Evolutionary conservation across 1,140 invertebrate genomes (phyloP).

Genomic region (Drosophila bocki): DNA sequence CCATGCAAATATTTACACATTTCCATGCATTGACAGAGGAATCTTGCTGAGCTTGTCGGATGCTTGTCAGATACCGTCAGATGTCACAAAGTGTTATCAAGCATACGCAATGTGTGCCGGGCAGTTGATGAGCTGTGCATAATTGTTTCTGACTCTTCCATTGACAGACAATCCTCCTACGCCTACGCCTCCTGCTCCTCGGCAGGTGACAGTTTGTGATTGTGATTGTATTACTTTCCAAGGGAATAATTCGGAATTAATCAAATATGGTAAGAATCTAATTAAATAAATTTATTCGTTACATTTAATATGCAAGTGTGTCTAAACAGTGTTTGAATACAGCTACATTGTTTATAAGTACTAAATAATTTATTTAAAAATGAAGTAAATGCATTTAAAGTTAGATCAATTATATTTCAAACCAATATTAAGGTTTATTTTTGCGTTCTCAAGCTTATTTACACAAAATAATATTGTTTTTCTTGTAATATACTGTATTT

Average conservation of each 20-base stretch:
- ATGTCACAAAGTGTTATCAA: slow-evolving; percentile 40
- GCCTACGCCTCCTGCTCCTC: not conserved
- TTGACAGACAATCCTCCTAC: not conserved
- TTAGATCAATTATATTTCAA: not conserved
- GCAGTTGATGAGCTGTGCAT: slow-evolving; percentile 49
- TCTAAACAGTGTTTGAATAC: no score
- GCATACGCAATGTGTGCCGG: slow-evolving; percentile 41
- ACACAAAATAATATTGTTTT: no score
- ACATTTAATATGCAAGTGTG: not conserved
- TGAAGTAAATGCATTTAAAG: not conserved
- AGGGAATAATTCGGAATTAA: not conserved
- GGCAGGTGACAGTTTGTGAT: slow-evolving; percentile 27
- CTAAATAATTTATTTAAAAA: no score
- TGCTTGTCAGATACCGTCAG: slow-evolving; percentile 47
- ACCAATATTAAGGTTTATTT: no score
- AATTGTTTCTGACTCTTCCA: slow-evolving; percentile 46
- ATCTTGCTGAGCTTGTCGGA: slow-evolving; percentile 38
- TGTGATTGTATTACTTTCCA: slow-evolving; percentile 14
- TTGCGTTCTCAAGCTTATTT: no score
- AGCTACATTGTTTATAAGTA: not conserved
- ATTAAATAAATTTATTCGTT: not conserved
- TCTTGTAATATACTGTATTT: no score
- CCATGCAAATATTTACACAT: slow-evolving; percentile 72
- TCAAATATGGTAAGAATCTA: not conserved
- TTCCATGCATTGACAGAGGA: slow-evolving; percentile 40